Evolutionary conservation across 2,888 invertebrate species (phyloP).

Genomic region (Orchestes rusci): DNA sequence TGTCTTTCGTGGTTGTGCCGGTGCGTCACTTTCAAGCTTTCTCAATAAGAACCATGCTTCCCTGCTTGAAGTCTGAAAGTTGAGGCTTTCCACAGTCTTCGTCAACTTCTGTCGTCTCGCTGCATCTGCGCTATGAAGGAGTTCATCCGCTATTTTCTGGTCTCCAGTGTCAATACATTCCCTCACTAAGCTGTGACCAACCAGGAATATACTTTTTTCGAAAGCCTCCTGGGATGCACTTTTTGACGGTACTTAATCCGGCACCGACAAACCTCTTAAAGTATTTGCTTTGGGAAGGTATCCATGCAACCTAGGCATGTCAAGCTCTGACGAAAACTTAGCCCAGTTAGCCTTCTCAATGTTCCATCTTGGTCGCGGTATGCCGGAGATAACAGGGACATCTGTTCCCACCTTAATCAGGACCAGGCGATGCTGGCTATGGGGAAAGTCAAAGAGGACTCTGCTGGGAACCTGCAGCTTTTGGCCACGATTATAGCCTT

Average conservation of each 20-base stretch:
- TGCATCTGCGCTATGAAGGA: conserved; percentile 17
- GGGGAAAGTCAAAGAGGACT: not conserved
- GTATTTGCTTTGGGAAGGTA: not conserved
- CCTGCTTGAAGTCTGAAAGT: conserved; percentile 16
- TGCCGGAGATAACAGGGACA: no score
- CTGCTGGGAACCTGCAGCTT: no score
- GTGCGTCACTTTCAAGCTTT: conserved; percentile 13
- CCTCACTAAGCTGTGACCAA: not conserved
- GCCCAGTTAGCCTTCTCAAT: no score
- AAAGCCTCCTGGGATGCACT: not conserved
- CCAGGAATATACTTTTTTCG: not conserved
- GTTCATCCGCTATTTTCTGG: not conserved
- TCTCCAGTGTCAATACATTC: not conserved
- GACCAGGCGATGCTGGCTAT: not conserved
- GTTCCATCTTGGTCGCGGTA: no score
- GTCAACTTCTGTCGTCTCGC: conserved; percentile 13
- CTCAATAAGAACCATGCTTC: conserved; percentile 10
- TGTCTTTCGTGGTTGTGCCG: conserved; percentile 4
- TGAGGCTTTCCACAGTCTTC: conserved; percentile 14
- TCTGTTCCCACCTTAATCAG: no score
- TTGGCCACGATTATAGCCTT: no score
- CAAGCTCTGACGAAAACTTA: no score
- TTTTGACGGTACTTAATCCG: not conserved
- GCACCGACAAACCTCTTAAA: not conserved
- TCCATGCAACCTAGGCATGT: no score